These are phyloP conservation scores for Odobenus rosmarus DNA, from an alignment of 2,113 vertebrate species.

Conservation along the genomic window DNA sequence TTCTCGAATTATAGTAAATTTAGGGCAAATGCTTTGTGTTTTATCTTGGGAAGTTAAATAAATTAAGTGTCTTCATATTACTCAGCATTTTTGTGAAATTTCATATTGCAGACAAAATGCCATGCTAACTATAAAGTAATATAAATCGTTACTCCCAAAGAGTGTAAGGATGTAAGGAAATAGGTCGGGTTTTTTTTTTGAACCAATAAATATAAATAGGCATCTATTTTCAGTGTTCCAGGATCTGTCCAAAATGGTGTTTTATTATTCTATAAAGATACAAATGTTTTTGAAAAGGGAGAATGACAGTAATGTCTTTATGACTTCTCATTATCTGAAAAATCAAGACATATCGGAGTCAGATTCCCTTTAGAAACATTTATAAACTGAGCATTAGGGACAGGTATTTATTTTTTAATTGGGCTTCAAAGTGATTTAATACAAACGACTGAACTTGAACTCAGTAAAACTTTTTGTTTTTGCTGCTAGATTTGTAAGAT, in stretches of 20 bases:
- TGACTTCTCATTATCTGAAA: slow-evolving; percentile 3
- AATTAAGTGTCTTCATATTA: neutral
- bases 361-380: neutral
- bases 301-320: neutral
- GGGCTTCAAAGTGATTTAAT: neutral
- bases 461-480: neutral
- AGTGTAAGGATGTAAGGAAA: neutral
- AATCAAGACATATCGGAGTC: neutral
- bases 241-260: neutral
- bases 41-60: neutral
- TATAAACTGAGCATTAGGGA: neutral
- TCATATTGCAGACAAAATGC: neutral
- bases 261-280: neutral
- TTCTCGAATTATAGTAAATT: neutral
- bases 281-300: neutral
- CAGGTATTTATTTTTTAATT: neutral
- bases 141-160: neutral
- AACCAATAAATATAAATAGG: neutral
- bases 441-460: neutral
- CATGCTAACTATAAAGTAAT: neutral
- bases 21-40: neutral
- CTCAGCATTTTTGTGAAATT: neutral
- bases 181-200: neutral
- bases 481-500: neutral
- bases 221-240: neutral